A percentile compares a stretch with the other conserved stretches of the same genome.
Evolutionary conservation across 1,140 invertebrate genomes (phyloP).

Genomic region (Drosophila quadrilineata): DNA sequence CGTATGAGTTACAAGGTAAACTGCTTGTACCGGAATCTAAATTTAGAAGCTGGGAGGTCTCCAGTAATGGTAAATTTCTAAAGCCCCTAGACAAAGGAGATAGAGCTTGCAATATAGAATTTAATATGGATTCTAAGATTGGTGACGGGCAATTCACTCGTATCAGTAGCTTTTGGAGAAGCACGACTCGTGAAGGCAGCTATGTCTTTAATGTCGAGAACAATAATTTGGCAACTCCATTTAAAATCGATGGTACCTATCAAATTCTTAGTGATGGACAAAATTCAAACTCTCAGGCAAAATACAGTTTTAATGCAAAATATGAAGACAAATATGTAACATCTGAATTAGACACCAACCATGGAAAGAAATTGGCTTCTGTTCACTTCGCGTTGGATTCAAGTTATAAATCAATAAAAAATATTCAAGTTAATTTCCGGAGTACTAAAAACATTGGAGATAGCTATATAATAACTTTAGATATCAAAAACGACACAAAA

Average conservation of each 20-base stretch:
- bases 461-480: slow-evolving; percentile 67
- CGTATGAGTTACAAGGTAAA: slow-evolving; percentile 72
- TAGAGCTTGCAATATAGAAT: slow-evolving; percentile 23
- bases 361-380: slow-evolving; percentile 7
- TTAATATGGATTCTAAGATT: slow-evolving; percentile 37
- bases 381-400: slow-evolving; percentile 71
- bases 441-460: slow-evolving; percentile 83
- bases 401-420: slow-evolving; percentile 83
- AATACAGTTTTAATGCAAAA: slow-evolving; percentile 42
- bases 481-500: slow-evolving; percentile 39
- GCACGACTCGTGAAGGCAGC: slow-evolving; percentile 40
- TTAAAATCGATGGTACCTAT: slow-evolving; percentile 60
- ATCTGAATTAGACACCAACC: too few relatives aligned
- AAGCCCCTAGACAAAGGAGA: slow-evolving; percentile 8
- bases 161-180: slow-evolving; percentile 40
- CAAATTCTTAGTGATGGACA: slow-evolving; percentile 25
- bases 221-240: slow-evolving; percentile 33
- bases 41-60: slow-evolving; percentile 81
- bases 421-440: slow-evolving; percentile 83
- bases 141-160: slow-evolving; percentile 46
- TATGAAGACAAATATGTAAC: slow-evolving; percentile 56
- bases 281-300: slow-evolving; percentile 29
- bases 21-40: slow-evolving; percentile 82
- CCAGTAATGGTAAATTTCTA: slow-evolving; percentile 59
- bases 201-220: slow-evolving; percentile 51